A percentile compares a stretch with the other conserved stretches of the same genome.
phyloP scores from a whole-genome alignment of 1,140 invertebrate species.

The Ridgeia piscesae region DNA sequence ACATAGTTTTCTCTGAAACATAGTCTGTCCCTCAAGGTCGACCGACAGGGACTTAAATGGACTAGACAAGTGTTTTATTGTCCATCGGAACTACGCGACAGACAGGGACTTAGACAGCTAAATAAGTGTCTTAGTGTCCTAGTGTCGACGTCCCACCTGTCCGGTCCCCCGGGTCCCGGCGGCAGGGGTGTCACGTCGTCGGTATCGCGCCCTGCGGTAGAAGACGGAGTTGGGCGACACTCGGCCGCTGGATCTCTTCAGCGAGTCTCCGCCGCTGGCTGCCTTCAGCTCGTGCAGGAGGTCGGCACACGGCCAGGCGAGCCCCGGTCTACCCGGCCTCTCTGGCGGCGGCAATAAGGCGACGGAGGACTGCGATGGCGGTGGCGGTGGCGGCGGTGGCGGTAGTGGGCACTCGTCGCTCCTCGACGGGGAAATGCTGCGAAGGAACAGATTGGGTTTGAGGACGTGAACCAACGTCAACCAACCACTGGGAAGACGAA shows the following conservation, averaged over 20 bases:
- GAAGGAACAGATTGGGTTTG: neutral
- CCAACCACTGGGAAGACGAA: neutral
- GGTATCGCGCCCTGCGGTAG: neutral
- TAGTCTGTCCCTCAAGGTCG: too few species aligned
- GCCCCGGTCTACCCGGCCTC: neutral
- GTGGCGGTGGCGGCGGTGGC: neutral
- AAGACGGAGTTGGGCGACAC: neutral
- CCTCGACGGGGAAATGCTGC: neutral
- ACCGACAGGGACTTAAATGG: too few species aligned
- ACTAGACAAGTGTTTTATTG: neutral
- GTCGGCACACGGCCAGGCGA: neutral
- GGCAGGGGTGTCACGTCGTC: too few species aligned
- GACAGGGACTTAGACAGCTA: neutral
- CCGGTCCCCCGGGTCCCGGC: neutral
- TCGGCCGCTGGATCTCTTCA: neutral
- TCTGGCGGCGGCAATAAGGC: neutral
- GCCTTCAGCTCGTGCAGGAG: constrained; percentile 8
- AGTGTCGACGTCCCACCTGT: neutral
- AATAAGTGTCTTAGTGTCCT: neutral
- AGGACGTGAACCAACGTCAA: neutral
- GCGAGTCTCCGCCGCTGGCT: constrained; percentile 7
- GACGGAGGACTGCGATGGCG: neutral
- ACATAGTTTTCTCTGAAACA: too few species aligned
- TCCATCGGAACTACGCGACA: neutral
- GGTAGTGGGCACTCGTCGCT: neutral